Evolutionary conservation across 30 jellyfish, hydroid and myxozoan species (phyloP).

Genomic region (Aurelia coerulea): DNA sequence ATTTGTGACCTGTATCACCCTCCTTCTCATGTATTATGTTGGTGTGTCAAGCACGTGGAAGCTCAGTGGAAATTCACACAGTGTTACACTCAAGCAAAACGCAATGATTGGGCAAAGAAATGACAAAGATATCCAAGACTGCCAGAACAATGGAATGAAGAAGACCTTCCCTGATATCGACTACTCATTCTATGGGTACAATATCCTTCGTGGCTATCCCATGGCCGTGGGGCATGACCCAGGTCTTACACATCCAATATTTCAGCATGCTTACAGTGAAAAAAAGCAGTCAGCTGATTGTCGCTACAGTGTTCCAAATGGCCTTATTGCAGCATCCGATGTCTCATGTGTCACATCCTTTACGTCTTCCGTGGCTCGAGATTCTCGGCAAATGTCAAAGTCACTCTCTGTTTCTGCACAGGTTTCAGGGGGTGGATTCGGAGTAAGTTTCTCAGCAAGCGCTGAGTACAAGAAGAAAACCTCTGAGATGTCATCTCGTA

Average conservation of each 20-base stretch:
- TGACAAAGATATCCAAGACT: slow-evolving; percentile 1
- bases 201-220: slow-evolving; percentile 66
- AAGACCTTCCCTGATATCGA: slow-evolving; percentile 73
- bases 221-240: slow-evolving; percentile 76
- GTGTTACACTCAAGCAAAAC: neutral
- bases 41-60: neutral
- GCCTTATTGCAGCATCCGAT: slow-evolving; percentile 62
- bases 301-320: slow-evolving; percentile 61
- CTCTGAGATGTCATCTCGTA: slow-evolving; percentile 53
- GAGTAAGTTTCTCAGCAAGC: slow-evolving; percentile 75
- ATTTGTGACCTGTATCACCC: neutral
- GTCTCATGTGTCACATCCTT: slow-evolving; percentile 78
- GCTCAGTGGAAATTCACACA: neutral
- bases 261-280: slow-evolving; percentile 29
- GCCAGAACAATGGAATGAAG: slow-evolving; percentile 25
- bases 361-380: slow-evolving; percentile 31
- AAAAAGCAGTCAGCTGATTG: slow-evolving; percentile 63
- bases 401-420: slow-evolving; percentile 54
- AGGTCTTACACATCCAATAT: slow-evolving; percentile 73
- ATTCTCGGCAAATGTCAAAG: slow-evolving; percentile 40
- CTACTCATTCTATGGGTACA: slow-evolving; percentile 72
- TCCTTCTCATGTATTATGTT: neutral
- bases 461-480: slow-evolving; percentile 42
- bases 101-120: neutral
- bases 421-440: slow-evolving; percentile 76